Conservation (phyloP, 2,888 invertebrate species). For the Xanthia togata region DNA sequence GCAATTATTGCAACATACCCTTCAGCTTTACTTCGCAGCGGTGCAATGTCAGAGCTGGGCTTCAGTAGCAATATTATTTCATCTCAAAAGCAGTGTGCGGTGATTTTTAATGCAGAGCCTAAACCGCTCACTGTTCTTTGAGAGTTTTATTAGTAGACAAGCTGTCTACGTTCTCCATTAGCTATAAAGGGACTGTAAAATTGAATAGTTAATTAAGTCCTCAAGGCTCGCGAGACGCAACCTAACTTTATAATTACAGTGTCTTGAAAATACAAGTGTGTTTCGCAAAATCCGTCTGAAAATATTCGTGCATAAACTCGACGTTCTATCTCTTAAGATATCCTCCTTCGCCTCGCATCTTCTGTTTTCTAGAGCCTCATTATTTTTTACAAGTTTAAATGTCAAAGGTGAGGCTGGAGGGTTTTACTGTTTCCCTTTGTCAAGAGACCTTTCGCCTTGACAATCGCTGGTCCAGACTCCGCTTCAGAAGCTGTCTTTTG, state of each 20-base stretch:
- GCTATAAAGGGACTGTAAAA: slow-evolving; percentile 13
- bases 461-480: slow-evolving; percentile 15
- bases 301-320: slow-evolving; percentile 24
- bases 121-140: background rate
- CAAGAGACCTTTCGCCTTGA: slow-evolving; percentile 29
- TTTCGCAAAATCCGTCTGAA: slow-evolving; percentile 26
- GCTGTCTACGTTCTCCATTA: background rate
- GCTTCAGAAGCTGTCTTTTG: slow-evolving; percentile 23
- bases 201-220: slow-evolving; percentile 36
- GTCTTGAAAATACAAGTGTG: slow-evolving; percentile 30
- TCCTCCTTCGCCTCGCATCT: slow-evolving; percentile 7
- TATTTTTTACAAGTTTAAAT: slow-evolving; percentile 53
- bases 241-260: slow-evolving; percentile 31
- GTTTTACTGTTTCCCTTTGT: slow-evolving; percentile 33
- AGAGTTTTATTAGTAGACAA: slow-evolving; percentile 11
- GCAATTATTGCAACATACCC: background rate
- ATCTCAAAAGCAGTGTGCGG: background rate
- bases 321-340: slow-evolving; percentile 14
- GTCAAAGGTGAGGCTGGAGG: slow-evolving; percentile 47
- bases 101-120: background rate
- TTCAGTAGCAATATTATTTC: background rate
- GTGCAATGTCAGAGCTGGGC: background rate
- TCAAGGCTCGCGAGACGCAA: background rate
- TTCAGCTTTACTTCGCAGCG: background rate
- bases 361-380: slow-evolving; percentile 30